A percentile compares a stretch with the other conserved stretches of the same genome.
These are phyloP conservation scores for Ataeniobius toweri DNA, from an alignment of 2,797 vertebrate genomes.

Conservation along the genomic window DNA sequence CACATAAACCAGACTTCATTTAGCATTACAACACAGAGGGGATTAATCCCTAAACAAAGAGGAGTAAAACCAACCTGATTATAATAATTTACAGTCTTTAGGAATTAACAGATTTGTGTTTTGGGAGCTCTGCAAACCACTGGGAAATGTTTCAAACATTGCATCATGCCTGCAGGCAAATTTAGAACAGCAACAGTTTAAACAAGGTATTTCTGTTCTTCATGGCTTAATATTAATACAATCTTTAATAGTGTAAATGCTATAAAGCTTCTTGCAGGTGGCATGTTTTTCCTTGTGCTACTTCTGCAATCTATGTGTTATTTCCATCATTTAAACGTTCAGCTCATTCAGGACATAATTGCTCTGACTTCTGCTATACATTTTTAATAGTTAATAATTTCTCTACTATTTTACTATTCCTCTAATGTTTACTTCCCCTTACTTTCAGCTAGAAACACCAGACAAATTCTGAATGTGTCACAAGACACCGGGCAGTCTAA, in stretches of 20 bases:
- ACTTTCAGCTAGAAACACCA: background rate
- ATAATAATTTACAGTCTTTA: constrained; percentile 20
- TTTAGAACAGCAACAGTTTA: background rate
- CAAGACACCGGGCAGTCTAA: background rate
- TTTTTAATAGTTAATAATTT: background rate
- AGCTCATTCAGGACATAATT: background rate
- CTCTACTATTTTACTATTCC: background rate
- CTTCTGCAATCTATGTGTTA: background rate
- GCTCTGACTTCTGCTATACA: background rate
- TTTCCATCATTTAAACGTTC: background rate
- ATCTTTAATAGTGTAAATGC: background rate
- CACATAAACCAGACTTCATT: constrained; percentile 17
- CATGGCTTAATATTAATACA: background rate
- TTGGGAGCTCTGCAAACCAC: background rate
- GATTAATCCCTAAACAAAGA: constrained; percentile 35
- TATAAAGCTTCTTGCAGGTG: background rate
- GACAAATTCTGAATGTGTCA: background rate
- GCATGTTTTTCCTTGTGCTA: background rate
- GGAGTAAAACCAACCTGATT: constrained; percentile 28
- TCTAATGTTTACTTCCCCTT: background rate
- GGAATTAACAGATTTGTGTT: constrained; percentile 5
- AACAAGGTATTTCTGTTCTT: background rate
- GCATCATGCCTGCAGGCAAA: background rate
- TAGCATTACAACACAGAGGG: constrained; percentile 33
- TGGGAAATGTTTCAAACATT: background rate